phyloP scores from a whole-genome alignment of 1,140 invertebrate genomes.

The Psix sp. region DNA sequence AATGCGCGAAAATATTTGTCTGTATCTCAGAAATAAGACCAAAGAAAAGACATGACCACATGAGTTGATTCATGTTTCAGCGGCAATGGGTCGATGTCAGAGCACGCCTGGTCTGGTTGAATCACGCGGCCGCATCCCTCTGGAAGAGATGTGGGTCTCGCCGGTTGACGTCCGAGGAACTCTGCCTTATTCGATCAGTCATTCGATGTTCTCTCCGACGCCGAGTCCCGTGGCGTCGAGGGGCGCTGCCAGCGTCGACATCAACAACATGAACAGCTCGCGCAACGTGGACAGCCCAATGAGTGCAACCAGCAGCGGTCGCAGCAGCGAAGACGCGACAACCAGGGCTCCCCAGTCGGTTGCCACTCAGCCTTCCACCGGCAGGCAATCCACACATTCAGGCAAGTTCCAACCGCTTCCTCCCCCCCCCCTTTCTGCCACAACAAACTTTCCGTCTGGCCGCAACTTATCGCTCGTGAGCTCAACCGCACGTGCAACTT shows the following conservation, averaged over 20 bases:
- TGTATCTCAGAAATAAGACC: too few relatives aligned
- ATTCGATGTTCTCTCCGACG: conserved; percentile 76
- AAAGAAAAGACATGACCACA: too few relatives aligned
- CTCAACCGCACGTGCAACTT: too few relatives aligned
- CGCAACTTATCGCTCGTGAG: too few relatives aligned
- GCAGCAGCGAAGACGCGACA: conserved; percentile 73
- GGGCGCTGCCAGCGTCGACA: conserved; percentile 71
- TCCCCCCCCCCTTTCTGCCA: too few relatives aligned
- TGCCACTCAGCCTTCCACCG: conserved; percentile 68
- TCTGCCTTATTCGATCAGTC: conserved; percentile 65
- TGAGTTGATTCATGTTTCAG: too few relatives aligned
- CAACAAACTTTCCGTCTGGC: too few relatives aligned
- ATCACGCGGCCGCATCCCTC: conserved; percentile 89
- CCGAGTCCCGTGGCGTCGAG: conserved; percentile 74
- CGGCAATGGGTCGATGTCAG: conserved; percentile 94
- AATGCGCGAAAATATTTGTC: too few relatives aligned
- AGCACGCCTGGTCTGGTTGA: conserved; percentile 97
- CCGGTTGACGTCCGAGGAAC: conserved; percentile 74
- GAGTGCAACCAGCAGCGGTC: conserved; percentile 75
- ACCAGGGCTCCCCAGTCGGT: conserved; percentile 65
- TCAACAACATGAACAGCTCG: conserved; percentile 49
- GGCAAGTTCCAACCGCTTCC: too few relatives aligned
- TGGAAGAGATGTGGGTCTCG: conserved; percentile 92
- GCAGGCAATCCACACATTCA: conserved; percentile 71
- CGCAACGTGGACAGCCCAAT: conserved; percentile 72